Base-by-base conservation (phyloP, 2,888 invertebrate species). In the Philaethria dido region DNA sequence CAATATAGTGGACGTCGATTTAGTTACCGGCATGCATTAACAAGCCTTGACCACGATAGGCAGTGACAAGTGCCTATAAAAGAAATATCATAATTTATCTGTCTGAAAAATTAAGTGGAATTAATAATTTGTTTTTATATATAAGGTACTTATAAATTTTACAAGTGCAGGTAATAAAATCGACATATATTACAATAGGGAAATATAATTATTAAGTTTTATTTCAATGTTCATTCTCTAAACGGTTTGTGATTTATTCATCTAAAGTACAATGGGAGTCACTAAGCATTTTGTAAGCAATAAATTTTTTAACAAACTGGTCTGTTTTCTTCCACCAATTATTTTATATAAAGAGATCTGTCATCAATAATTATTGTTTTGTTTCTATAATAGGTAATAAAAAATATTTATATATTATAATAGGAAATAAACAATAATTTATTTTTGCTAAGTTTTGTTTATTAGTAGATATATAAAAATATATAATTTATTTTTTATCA, bases 231-330 rank as follows among this genome's bases (percentile, higher is more conserved):
- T n/a, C 20, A 20, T 39, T 42, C 11, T 42, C 14, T 11, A 22
- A 42, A 39, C 42, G 57, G 42, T 57, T 42, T 39, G 57, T 22
- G 42, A 57, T 57, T 42, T n/a, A 57, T 22, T 39, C 22, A 11
- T 22, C n/a, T 57, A 42, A 42, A 57, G 57, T 57, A 57, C 57
- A 57, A 57, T 57, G 22, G 42, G 57, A 57, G 57, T 57, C 20
- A 57, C 39, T 20, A 39, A 3, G 22, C 20, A 39, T 57, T 57
- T 57, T 57, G 11, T 25, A 57, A 57, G 57, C 57, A 57, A 57
- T 57, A 57, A 42, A 57, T 9, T 22, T 55, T 57, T 57, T 25
- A 42, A 22, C 16, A 16, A 16, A 42, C 4, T 25, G 42, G 9
- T 14, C 4, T 22, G 9, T 42, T 39, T 42, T 22, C 4, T 57